phyloP scores from a whole-genome alignment of 2,888 invertebrate species.

The Dichetophora obliterata region DNA sequence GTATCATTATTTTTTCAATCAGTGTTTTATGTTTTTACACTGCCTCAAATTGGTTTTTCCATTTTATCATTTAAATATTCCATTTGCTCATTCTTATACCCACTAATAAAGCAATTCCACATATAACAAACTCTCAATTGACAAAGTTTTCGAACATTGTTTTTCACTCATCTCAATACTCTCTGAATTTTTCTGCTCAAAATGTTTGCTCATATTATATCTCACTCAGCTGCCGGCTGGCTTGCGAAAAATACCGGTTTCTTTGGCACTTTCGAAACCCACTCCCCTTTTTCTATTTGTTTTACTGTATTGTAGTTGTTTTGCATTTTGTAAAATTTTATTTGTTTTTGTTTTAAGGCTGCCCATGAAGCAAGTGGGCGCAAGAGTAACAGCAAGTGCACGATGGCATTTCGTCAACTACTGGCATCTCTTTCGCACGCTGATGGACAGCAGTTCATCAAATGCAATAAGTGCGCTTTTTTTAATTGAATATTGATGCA shows the following conservation, averaged over 20 bases:
- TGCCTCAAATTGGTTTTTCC: background rate
- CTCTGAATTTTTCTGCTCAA: background rate
- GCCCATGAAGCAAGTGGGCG: conserved; percentile 4
- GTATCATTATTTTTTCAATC: background rate
- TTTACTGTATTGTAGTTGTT: background rate
- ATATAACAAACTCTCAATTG: background rate
- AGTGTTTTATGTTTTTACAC: background rate
- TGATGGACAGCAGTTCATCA: conserved; percentile 68
- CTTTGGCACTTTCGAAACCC: conserved; percentile 5
- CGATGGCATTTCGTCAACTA: background rate
- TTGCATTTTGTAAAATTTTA: background rate
- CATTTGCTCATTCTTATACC: background rate
- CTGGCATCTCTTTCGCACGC: conserved; percentile 44
- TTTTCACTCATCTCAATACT: background rate
- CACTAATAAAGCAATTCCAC: background rate
- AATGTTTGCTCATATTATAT: background rate
- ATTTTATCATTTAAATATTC: background rate
- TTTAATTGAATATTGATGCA: conserved; percentile 58
- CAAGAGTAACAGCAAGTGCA: conserved; percentile 8
- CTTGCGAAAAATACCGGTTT: conserved; percentile 33
- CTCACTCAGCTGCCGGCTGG: background rate
- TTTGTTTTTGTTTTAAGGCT: conserved; percentile 11
- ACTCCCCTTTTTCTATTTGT: conserved; percentile 19
- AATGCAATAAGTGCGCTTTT: conserved; percentile 49
- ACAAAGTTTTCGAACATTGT: background rate